Base-by-base conservation (phyloP, 37 sponge, comb jelly and placozoan genomes). In the Beroe ovata region DNA sequence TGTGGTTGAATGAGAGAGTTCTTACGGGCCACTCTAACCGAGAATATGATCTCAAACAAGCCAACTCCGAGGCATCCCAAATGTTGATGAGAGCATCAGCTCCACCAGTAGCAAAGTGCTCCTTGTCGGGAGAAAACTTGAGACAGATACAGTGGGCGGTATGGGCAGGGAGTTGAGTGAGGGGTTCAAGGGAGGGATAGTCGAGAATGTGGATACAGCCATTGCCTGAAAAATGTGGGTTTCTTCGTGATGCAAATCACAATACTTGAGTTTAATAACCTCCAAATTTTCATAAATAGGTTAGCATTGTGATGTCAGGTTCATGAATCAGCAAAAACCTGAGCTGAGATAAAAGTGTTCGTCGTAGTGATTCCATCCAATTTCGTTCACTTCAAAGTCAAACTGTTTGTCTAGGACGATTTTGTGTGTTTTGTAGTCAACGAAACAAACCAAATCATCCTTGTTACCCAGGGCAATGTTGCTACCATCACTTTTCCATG, bases 381-480 rank as follows among this genome's bases (percentile, higher is more conserved):
- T 97, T 77, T 97, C 99, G 91, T 97, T 97, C 60, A 97, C 96
- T 89, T 96, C 96, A 71, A 91, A 94, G 39, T 95, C 95, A 72
- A 95, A 95, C 91, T 95, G 95, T 42, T 94, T 94, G 72, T 97
- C 97, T 35, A 90, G 71, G 39, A 89, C 90, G 8, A 93, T 62
- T 64, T 97, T 95, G 72, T 91, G 91, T 0, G 93, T 91, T 38
- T 93, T 72, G 4, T 91, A 89, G 72, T 97, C 99, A 34, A 97
- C 84, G 66, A 95, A 95, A 19, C 93, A 93, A 63, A 97, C 60
- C 26, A 97, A 41, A 91, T 97, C 99, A 38, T 95, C 99, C 94
- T 97, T 97, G 91, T 97, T 97, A 33, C 99, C 99, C 29, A 97
- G 95, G 20, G 96, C 99, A n/a, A 97, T 95, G 33, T 94, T 94